A percentile compares a stretch with the other conserved stretches of the same genome.
phyloP scores from a whole-genome alignment of 2,888 invertebrate species.

The Brachyptera putata region DNA sequence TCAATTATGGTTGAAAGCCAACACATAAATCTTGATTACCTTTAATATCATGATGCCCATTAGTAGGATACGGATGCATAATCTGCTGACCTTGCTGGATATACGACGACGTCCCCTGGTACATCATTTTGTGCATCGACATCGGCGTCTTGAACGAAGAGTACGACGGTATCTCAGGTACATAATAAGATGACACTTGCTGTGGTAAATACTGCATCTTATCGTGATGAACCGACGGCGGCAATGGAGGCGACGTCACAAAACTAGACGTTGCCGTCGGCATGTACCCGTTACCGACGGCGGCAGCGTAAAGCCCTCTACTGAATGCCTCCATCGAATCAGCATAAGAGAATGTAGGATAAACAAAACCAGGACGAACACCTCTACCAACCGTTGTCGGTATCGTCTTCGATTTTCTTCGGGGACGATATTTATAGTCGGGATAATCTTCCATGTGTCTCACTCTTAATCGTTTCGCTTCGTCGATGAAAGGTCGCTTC shows the following conservation, averaged over 20 bases:
- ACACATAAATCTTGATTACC: slow-evolving; percentile 13
- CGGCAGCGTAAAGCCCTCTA: slow-evolving; percentile 16
- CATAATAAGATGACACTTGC: no score
- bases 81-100: not conserved
- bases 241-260: not conserved
- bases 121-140: not conserved
- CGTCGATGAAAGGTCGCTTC: slow-evolving; percentile 53
- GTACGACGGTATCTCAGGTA: no score
- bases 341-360: slow-evolving; percentile 19
- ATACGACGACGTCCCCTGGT: not conserved
- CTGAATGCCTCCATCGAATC: slow-evolving; percentile 23
- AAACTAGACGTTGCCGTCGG: not conserved
- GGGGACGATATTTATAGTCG: slow-evolving; percentile 47
- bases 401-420: slow-evolving; percentile 40
- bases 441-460: slow-evolving; percentile 47
- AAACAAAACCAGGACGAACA: not conserved
- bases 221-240: not conserved
- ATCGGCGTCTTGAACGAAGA: not conserved
- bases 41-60: not conserved
- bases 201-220: not conserved
- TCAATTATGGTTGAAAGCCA: no score
- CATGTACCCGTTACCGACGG: not conserved
- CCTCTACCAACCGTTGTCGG: not conserved
- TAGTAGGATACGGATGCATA: not conserved
- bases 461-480: slow-evolving; percentile 49